These are phyloP conservation scores for Trogon surrucura DNA, from an alignment of 2,113 vertebrate genomes.

Conservation along the genomic window DNA sequence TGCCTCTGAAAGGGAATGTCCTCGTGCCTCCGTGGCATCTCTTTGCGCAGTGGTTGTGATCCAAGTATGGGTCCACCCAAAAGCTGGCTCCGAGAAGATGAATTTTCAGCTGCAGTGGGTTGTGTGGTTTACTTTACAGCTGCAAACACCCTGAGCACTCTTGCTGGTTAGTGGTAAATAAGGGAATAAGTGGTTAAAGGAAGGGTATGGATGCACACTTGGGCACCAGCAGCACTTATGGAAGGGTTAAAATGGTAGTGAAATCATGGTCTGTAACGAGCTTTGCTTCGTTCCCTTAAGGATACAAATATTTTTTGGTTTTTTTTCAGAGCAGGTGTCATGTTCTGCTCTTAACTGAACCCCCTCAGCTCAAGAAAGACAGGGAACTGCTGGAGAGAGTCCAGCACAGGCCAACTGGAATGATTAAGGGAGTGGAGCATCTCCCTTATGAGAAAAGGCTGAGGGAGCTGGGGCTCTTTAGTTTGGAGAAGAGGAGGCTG, in stretches of 20 bases:
- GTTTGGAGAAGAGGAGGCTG: too few species aligned
- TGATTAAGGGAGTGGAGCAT: too few species aligned
- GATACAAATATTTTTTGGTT: neutral
- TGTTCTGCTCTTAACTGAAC: neutral
- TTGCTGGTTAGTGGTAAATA: neutral
- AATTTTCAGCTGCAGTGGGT: neutral
- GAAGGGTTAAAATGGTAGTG: neutral
- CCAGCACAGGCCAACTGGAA: too few species aligned
- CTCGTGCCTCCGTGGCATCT: accelerated
- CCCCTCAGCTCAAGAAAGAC: too few species aligned
- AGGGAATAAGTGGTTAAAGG: neutral
- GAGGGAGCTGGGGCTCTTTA: too few species aligned
- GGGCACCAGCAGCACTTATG: neutral
- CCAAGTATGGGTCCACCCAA: neutral
- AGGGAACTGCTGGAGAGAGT: too few species aligned
- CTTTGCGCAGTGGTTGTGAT: neutral
- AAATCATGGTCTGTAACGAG: neutral
- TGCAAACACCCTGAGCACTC: neutral
- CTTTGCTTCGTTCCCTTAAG: neutral
- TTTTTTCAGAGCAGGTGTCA: neutral
- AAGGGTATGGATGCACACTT: too few species aligned
- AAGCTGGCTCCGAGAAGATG: neutral
- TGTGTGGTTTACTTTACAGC: neutral
- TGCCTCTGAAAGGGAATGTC: neutral
- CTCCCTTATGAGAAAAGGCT: too few species aligned